Evolutionary conservation across 2,797 vertebrate genomes (phyloP).

Genomic region (Allobates femoralis): DNA sequence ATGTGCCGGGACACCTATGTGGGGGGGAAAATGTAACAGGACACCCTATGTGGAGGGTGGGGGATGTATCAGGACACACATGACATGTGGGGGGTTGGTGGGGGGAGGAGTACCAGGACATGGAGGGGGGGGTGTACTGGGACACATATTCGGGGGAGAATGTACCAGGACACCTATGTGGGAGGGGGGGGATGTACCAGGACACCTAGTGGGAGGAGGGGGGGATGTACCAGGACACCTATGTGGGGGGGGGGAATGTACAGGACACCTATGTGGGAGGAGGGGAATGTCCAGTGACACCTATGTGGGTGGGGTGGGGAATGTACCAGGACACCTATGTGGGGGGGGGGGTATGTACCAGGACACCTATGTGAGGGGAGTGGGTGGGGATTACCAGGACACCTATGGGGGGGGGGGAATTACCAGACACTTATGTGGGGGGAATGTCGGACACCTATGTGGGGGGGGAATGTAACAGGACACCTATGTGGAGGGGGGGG

Average conservation of each 20-base stretch:
- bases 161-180: not conserved
- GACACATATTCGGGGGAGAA: not conserved
- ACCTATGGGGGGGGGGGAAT: not conserved
- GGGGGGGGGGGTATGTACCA: not conserved
- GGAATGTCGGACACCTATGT: not conserved
- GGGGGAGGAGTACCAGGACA: not conserved
- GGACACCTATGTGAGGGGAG: not conserved
- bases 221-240: not conserved
- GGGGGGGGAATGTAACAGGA: no score
- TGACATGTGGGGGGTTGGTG: not conserved
- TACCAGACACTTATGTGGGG: not conserved
- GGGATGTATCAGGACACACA: not conserved
- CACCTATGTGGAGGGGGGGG: not conserved
- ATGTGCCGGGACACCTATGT: not conserved
- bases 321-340: not conserved
- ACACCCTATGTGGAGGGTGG: not conserved
- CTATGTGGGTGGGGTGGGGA: not conserved
- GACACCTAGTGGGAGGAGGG: not conserved
- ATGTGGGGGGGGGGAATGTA: not conserved
- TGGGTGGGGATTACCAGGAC: not conserved
- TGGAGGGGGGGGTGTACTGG: not conserved
- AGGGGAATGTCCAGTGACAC: not conserved
- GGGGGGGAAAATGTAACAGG: not conserved
- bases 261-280: no score
- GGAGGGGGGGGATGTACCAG: not conserved